phyloP scores from a whole-genome alignment of 2,797 vertebrate species.

The Masticophis lateralis region DNA sequence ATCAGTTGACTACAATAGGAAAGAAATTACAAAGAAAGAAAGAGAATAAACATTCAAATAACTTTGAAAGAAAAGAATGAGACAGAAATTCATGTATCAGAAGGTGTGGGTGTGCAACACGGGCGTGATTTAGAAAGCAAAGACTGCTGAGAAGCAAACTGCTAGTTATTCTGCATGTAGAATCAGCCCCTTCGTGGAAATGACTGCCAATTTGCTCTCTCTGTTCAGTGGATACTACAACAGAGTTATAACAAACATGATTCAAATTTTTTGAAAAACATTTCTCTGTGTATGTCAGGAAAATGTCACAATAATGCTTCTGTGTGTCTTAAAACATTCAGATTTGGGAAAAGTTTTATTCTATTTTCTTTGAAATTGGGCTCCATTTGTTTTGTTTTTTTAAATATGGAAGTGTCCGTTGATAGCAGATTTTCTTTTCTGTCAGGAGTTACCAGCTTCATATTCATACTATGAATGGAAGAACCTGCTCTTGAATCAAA shows the following conservation, averaged over 20 bases:
- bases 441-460: neutral
- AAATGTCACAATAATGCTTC: neutral
- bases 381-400: neutral
- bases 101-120: neutral
- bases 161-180: neutral
- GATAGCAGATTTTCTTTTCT: neutral
- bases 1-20: too few relatives aligned
- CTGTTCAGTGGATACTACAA: neutral
- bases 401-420: neutral
- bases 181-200: neutral
- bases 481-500: neutral
- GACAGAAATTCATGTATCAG: neutral
- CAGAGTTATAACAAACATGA: neutral
- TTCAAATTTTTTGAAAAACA: neutral
- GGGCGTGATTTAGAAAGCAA: neutral
- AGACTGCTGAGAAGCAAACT: neutral
- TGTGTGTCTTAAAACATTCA: neutral
- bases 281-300: too few relatives aligned
- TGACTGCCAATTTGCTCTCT: neutral
- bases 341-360: neutral
- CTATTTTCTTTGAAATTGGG: neutral
- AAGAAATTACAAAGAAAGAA: neutral
- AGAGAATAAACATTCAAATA: neutral
- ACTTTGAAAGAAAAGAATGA: neutral
- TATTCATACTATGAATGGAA: neutral